Evolutionary conservation across 1,140 invertebrate species (phyloP), one percentile per base, ranked within the genome.

Genomic region (Goniozus legneri): DNA sequence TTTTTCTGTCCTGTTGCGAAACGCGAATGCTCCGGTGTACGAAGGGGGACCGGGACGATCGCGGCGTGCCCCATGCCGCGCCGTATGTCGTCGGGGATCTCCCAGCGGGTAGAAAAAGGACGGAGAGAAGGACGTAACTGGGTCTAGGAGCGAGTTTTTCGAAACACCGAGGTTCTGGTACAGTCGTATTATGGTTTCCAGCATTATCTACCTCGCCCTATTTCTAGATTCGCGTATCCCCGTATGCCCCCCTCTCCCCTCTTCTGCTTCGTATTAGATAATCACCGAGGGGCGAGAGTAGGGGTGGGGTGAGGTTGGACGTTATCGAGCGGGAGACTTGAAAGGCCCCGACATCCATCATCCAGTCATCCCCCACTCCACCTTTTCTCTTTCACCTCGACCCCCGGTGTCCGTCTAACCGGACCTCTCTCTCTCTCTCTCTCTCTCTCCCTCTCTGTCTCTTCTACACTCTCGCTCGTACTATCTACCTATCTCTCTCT

Each of bases 191-290:
- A 51, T 45, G 43, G 36, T 56, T 44, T 47, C 41, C 49, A 34
- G n/a, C n/a, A 44, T 50, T 47, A 43, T 50, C 30, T 8, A 19
- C 54, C 53, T 47, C 45, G 24, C 44, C 52, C 45, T 36, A 10
- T 21, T 35, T 8, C 27, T 3, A n/a, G 10, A 22, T 21, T 50
- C 14, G 16, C 2, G 33, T 21, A 3, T 38, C 43, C 6, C 44
- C 35, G 32, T n/a, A 13, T 47, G 39, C 47, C 52, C 44, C 50
- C 52, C 37, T 38, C 43, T 39, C 39, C 46, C 50, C 50, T 49
- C 57, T 39, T 53, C 46, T 40, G 53, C 53, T 60, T 51, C 53
- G 53, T 51, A 62, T 61, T 61, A 61, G 55, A 61, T 61, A 61
- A 61, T 61, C 58, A 53, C 45, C 55, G 49, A 50, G 51, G 58